Conservation (phyloP, 2,888 invertebrate genomes). For the Lasioglossum villosulum region DNA sequence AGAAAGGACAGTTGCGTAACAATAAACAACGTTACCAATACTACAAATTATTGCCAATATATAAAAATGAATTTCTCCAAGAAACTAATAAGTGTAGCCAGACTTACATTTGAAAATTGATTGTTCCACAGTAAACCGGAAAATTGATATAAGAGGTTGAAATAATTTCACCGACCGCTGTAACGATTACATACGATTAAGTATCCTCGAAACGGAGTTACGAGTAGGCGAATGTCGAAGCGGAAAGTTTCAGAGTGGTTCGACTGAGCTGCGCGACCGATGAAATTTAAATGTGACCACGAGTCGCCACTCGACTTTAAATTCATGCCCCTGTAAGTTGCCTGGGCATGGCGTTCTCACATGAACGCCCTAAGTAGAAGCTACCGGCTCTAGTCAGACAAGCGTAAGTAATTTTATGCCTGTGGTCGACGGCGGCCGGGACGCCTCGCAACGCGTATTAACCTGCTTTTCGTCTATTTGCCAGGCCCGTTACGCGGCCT, state of each 20-base stretch:
- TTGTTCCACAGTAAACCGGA: background rate
- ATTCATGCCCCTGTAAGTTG: conserved; percentile 49
- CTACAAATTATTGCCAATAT: background rate
- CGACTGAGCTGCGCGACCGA: background rate
- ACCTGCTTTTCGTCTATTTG: conserved; percentile 45
- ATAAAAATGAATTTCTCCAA: background rate
- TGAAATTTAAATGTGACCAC: conserved; percentile 52
- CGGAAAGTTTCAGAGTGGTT: conserved; percentile 16
- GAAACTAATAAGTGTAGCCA: background rate
- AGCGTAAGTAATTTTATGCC: conserved; percentile 54
- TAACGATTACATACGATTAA: background rate
- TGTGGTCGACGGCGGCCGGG: conserved; percentile 29
- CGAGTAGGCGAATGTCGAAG: background rate
- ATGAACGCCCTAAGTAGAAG: conserved; percentile 53
- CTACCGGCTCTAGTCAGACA: conserved; percentile 40
- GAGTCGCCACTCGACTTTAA: conserved; percentile 40
- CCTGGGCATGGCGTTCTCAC: conserved; percentile 25
- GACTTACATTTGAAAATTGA: background rate
- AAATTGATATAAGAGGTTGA: background rate
- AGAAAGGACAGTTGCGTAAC: too few species aligned
- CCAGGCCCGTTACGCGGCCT: conserved; percentile 12
- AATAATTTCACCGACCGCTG: background rate
- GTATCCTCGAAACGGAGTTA: background rate
- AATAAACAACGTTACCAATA: background rate
- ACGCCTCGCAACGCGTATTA: conserved; percentile 34